phyloP scores from a whole-genome alignment of 1,140 invertebrate species.

The Manduca sexta region DNA sequence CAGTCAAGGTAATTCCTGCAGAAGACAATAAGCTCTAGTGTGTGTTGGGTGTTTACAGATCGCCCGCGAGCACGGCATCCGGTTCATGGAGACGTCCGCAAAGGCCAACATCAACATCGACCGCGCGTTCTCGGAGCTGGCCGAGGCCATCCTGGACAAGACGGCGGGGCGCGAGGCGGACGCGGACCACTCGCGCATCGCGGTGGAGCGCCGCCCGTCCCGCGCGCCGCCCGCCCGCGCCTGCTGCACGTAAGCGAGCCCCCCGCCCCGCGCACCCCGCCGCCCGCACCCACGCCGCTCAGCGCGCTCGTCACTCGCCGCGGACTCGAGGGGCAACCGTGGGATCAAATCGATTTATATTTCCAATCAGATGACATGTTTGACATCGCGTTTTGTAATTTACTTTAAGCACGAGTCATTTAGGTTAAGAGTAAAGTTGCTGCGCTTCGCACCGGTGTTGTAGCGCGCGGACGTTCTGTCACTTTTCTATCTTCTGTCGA shows the following conservation, averaged over 20 bases:
- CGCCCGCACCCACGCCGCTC: constrained; percentile 5
- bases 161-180: constrained; percentile 66
- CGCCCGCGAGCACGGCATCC: constrained; percentile 94
- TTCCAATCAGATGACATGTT: too few species aligned
- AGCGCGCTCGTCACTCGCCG: constrained; percentile 2
- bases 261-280: constrained; percentile 4
- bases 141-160: constrained; percentile 76
- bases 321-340: not conserved
- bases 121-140: constrained; percentile 93
- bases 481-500: too few species aligned
- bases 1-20: too few species aligned
- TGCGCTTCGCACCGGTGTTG: too few species aligned
- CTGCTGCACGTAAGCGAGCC: constrained; percentile 56
- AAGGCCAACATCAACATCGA: constrained; percentile 94
- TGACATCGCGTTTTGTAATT: too few species aligned
- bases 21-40: too few species aligned
- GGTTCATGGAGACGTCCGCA: constrained; percentile 95
- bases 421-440: too few species aligned
- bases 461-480: too few species aligned
- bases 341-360: too few species aligned
- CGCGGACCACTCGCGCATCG: constrained; percentile 60
- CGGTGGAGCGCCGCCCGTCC: constrained; percentile 63
- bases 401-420: too few species aligned
- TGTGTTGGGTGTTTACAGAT: constrained; percentile 47
- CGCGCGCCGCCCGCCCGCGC: constrained; percentile 58